A percentile compares a stretch with the other conserved stretches of the same genome.
Evolutionary conservation across 64 coral and sea anemone genomes (phyloP).

Genomic region (Dendronephthya gigantea): DNA sequence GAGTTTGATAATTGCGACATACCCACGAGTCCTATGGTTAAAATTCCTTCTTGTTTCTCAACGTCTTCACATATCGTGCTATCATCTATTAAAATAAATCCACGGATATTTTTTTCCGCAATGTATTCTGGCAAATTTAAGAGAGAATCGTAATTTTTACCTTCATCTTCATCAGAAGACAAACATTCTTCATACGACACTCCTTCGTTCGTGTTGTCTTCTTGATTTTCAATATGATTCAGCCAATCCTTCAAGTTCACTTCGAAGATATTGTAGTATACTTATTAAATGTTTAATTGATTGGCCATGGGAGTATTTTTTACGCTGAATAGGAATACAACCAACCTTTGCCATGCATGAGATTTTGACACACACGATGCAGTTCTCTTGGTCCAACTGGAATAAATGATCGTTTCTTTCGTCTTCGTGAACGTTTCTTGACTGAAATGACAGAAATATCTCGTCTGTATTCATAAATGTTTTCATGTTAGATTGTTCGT

Average conservation of each 20-base stretch:
- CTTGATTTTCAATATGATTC: constrained; percentile 51
- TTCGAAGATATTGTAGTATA: not conserved
- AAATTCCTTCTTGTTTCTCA: constrained; percentile 49
- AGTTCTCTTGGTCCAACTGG: constrained; percentile 75
- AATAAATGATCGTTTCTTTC: constrained; percentile 65
- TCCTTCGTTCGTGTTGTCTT: constrained; percentile 71
- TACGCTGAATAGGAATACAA: too few relatives aligned
- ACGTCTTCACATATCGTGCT: constrained; percentile 59
- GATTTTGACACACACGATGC: constrained; percentile 48
- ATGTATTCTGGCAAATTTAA: not conserved
- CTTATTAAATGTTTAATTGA: not conserved
- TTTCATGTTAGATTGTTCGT: too few relatives aligned
- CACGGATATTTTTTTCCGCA: not conserved
- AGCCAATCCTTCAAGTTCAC: constrained; percentile 77
- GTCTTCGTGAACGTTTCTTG: constrained; percentile 25
- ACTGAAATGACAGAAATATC: constrained; percentile 48
- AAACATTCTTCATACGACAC: constrained; percentile 57
- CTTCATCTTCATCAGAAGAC: constrained; percentile 84
- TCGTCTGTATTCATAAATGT: too few relatives aligned
- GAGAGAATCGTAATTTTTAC: not conserved
- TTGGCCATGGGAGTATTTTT: not conserved
- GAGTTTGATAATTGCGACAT: not conserved
- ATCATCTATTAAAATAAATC: constrained; percentile 49
- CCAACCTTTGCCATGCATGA: constrained; percentile 59
- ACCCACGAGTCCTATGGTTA: constrained; percentile 75